Conservation (phyloP, 1,140 invertebrate species). For the Asobara japonica region DNA sequence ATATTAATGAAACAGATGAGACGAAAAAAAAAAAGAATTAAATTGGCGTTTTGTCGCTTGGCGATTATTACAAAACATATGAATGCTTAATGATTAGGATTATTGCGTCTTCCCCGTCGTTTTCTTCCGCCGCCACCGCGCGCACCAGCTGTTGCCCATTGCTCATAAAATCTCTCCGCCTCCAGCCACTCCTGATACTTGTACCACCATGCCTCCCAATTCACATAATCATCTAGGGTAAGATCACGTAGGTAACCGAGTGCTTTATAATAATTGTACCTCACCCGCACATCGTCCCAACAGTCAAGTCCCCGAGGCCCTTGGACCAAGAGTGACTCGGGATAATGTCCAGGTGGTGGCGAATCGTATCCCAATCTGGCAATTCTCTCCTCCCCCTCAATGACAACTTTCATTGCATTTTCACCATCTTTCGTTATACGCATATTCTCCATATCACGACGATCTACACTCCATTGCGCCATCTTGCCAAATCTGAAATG, state of each 20-base stretch:
- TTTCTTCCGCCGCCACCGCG: slow-evolving; percentile 49
- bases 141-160: slow-evolving; percentile 69
- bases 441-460: slow-evolving; percentile 84
- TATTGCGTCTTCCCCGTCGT: slow-evolving; percentile 58
- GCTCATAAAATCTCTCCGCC: slow-evolving; percentile 82
- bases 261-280: slow-evolving; percentile 88
- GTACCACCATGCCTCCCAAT: slow-evolving; percentile 95
- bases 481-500: slow-evolving; percentile 82
- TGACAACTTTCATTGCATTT: slow-evolving; percentile 79
- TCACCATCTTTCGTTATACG: slow-evolving; percentile 80
- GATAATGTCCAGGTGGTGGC: slow-evolving; percentile 80
- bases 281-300: slow-evolving; percentile 85
- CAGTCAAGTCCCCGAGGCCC: slow-evolving; percentile 78
- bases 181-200: slow-evolving; percentile 92
- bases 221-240: slow-evolving; percentile 84
- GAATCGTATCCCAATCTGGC: slow-evolving; percentile 67
- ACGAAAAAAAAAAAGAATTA: no score
- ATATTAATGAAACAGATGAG: neutral
- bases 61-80: neutral
- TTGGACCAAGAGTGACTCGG: slow-evolving; percentile 76
- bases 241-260: slow-evolving; percentile 82
- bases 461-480: slow-evolving; percentile 86
- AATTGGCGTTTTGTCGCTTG: neutral
- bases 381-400: slow-evolving; percentile 71
- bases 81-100: slow-evolving; percentile 49